Evolutionary conservation across 1,140 invertebrate genomes (phyloP), one percentile per base, ranked within the genome.

Genomic region (Aleiodes sp.): DNA sequence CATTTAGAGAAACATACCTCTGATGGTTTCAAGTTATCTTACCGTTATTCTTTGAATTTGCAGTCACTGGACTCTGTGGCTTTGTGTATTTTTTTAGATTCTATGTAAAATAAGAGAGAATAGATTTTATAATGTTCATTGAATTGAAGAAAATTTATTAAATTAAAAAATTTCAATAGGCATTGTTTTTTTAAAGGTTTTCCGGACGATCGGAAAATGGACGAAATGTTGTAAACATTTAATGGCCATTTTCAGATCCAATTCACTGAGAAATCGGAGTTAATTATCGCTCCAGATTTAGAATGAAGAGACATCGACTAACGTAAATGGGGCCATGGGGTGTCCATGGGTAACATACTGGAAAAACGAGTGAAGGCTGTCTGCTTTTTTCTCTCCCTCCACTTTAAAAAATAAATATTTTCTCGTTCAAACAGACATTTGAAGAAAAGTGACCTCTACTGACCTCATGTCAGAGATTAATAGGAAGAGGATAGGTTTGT

Each of bases 191-290:
- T 52, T 52, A 1, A 52, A 52, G n/a, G n/a, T n/a, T n/a, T n/a
- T n/a, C n/a, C n/a, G n/a, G n/a, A n/a, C n/a, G n/a, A n/a, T n/a
- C n/a, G n/a, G n/a, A n/a, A n/a, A n/a, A n/a, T n/a, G n/a, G n/a
- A n/a, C n/a, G n/a, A n/a, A n/a, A n/a, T n/a, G n/a, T n/a, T n/a
- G 10, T 16, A 24, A 52, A 24, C 21, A 52, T 16, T 21, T 24
- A 52, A 52, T 52, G 14, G 4, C 46, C 46, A 52, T 52, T 52
- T 52, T 52, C 21, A 21, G 46, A 21, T 52, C 9, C 19, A 52
- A 16, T 21, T 52, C 46, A 52, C 21, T 52, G 46, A 52, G 46
- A 52, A 52, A 52, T 52, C 46, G 46, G 19, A 52, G 46, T 24
- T 52, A 52, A 52, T 52, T 52, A 52, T 21, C 46, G 46, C 46